Evolutionary conservation across 2,113 vertebrate genomes (phyloP), one percentile per base, ranked within the genome.

Genomic region (Chaetorhynchus papuensis): DNA sequence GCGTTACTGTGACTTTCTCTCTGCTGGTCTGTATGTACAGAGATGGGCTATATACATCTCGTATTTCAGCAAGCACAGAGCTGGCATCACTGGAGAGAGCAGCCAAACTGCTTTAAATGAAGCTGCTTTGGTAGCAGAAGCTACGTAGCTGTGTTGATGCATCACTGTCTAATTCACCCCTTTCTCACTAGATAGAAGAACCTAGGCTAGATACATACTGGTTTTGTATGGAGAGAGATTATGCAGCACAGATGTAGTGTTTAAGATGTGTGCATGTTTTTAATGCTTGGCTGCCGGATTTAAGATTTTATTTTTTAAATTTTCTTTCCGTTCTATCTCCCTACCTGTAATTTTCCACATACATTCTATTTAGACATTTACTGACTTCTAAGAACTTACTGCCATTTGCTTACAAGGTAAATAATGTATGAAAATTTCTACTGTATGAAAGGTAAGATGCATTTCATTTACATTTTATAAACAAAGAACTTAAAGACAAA

Each of bases 401-500:
- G 24, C 15, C 26, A 54, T 78, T 93, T 88, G 47, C 35, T 88
- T 63, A 68, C 27, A 35, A 63, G 75, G 23, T 88, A 83, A 95
- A 90, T 83, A 90, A 90, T 35, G 30, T 31, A 82, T 54, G 75
- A 85, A 80, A 88, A 85, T 13, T 45, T 37, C 0, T 2, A 49
- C 9, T 69, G 41, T 24, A 61, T 83, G 66, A 68, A 80, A 61
- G 19, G 39, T 85, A 71, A 50, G 64, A 77, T 66, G 37, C 37
- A 88, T 90, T 83, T 85, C 2, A 52, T 92, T 68, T 42, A 24
- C 61, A 53, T 94, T 93, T 95, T 83, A 83, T 83, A 92, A 95
- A 76, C 5, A 74, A 77, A 50, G 52, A 88, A 87, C 16, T 27
- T 64, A 65, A 85, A 93, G 37, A 47, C 59, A 93, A 90, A 76